A percentile compares a stretch with the other conserved stretches of the same genome.
phyloP scores from a whole-genome alignment of 2,888 invertebrate genomes.

The Rhingia rostrata region DNA sequence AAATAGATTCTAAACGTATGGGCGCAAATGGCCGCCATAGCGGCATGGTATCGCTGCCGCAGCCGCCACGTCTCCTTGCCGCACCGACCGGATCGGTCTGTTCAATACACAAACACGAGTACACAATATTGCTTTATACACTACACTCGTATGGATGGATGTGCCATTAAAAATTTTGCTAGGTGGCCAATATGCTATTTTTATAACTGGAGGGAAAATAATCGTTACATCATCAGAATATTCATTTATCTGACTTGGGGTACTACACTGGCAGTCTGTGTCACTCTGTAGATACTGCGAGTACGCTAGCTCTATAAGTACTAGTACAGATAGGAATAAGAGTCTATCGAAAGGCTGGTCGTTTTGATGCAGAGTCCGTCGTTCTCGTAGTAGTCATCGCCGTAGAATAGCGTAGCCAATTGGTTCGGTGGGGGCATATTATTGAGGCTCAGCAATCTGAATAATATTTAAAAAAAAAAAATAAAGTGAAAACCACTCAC shows the following conservation, averaged over 20 bases:
- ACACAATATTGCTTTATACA: background rate
- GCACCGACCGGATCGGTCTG: background rate
- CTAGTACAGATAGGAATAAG: conserved; percentile 7
- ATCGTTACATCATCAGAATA: conserved; percentile 72
- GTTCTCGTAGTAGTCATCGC: conserved; percentile 14
- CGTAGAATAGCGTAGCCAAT: conserved; percentile 35
- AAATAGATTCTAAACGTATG: conserved; percentile 58
- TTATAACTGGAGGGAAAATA: conserved; percentile 69
- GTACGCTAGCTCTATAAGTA: background rate
- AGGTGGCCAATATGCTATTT: conserved; percentile 72
- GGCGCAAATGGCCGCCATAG: conserved; percentile 54
- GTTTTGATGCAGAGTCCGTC: conserved; percentile 9
- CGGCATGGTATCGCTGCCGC: conserved; percentile 14
- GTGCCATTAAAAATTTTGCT: conserved; percentile 62
- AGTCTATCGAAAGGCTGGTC: conserved; percentile 41
- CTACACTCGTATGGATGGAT: conserved; percentile 37
- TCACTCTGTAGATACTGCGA: conserved; percentile 32
- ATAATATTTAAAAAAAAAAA: conserved; percentile 50
- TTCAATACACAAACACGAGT: conserved; percentile 33
- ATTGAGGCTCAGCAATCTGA: conserved; percentile 51
- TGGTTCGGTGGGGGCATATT: conserved; percentile 22
- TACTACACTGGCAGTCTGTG: conserved; percentile 50
- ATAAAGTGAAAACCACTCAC: conserved; percentile 4
- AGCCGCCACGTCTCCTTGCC: background rate
- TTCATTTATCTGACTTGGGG: conserved; percentile 65